Conservation (phyloP, 2,113 vertebrate species). For the Aspidoscelis tigris region DNA sequence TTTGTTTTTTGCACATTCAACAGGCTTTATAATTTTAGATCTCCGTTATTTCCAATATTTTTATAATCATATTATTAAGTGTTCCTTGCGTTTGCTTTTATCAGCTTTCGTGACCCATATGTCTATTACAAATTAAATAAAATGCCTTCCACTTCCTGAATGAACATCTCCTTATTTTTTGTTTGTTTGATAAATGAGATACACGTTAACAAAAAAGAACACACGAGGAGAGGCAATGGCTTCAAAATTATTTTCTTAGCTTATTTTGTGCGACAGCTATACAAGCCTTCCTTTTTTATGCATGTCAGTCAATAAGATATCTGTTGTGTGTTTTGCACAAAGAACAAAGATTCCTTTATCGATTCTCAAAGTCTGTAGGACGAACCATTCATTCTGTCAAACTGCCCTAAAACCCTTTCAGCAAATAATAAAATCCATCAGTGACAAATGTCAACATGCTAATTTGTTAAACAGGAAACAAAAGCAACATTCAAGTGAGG, state of each 20-base stretch:
- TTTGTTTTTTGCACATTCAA: constrained; percentile 4
- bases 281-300: constrained; percentile 70
- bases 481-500: constrained; percentile 86
- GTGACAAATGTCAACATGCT: constrained; percentile 92
- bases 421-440: constrained; percentile 90
- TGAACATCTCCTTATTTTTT: constrained; percentile 39
- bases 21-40: constrained; percentile 26
- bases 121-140: constrained; percentile 26
- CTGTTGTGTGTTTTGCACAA: constrained; percentile 83
- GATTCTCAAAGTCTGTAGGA: constrained; percentile 78
- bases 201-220: constrained; percentile 39
- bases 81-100: constrained; percentile 33
- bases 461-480: constrained; percentile 85
- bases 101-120: constrained; percentile 39
- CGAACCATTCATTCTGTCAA: constrained; percentile 86
- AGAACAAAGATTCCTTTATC: constrained; percentile 93
- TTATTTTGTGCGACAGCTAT: constrained; percentile 74
- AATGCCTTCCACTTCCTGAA: constrained; percentile 56
- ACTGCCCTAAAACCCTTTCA: constrained; percentile 76
- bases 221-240: constrained; percentile 42
- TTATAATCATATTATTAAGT: constrained; percentile 2
- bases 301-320: constrained; percentile 81
- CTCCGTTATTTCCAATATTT: not conserved
- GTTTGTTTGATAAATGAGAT: constrained; percentile 48
- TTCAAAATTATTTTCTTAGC: constrained; percentile 75